Evolutionary conservation across 2,113 vertebrate species (phyloP).

Genomic region (Steatornis caripensis): DNA sequence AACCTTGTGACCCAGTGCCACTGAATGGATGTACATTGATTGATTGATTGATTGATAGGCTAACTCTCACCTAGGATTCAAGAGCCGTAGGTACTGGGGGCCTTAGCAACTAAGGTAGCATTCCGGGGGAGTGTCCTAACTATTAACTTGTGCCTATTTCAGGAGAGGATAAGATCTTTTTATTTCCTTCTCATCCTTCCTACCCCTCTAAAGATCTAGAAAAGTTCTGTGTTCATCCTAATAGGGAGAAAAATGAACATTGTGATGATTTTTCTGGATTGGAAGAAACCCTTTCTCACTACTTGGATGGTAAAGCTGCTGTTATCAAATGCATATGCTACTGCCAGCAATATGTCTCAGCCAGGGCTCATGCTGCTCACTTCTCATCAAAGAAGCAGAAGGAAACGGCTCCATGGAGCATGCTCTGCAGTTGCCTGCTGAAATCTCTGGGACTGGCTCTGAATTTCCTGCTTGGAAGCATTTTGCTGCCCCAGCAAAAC

Average conservation of each 20-base stretch:
- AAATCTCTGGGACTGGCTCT: not conserved
- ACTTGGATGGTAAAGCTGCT: not conserved
- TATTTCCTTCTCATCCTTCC: not conserved
- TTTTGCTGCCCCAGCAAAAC: constrained; percentile 3
- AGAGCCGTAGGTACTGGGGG: not conserved
- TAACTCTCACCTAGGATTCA: not conserved
- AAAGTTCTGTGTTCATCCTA: not conserved
- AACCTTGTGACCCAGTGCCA: too few species aligned
- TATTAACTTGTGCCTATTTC: not conserved
- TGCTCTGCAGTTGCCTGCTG: not conserved
- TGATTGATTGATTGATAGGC: not conserved
- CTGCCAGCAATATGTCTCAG: constrained; percentile 20
- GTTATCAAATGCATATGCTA: constrained; percentile 1
- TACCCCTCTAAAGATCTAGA: not conserved
- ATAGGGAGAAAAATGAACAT: not conserved
- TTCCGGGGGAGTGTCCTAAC: not conserved
- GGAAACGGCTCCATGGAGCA: not conserved
- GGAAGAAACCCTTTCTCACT: not conserved
- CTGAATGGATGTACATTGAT: too few species aligned
- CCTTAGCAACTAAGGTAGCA: not conserved
- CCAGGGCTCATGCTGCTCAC: not conserved
- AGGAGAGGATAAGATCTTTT: not conserved
- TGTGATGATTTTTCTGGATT: not conserved
- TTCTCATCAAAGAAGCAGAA: constrained; percentile 21
- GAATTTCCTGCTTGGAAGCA: constrained; percentile 40